These are phyloP conservation scores for Therioaphis trifolii DNA, from an alignment of 2,888 invertebrate genomes.

Conservation along the genomic window DNA sequence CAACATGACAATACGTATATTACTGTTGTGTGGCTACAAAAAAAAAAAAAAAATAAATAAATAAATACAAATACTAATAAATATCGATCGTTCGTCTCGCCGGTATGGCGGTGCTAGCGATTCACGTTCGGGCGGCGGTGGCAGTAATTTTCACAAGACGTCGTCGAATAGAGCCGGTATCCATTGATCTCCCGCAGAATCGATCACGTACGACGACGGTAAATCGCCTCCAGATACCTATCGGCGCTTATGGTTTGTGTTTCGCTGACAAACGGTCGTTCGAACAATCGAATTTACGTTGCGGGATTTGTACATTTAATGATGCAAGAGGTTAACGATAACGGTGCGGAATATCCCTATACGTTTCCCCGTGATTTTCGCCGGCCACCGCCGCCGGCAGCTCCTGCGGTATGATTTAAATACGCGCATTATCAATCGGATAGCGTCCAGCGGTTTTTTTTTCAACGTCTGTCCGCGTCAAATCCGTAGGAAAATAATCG, in stretches of 20 bases:
- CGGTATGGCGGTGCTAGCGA: too few relatives aligned
- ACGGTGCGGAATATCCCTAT: neutral
- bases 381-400: neutral
- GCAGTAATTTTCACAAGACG: too few relatives aligned
- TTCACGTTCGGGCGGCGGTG: too few relatives aligned
- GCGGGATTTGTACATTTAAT: neutral
- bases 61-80: too few relatives aligned
- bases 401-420: constrained; percentile 6
- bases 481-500: constrained; percentile 2
- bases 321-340: neutral
- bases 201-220: too few relatives aligned
- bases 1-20: too few relatives aligned
- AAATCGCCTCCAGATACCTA: too few relatives aligned
- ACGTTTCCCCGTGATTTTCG: neutral
- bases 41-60: too few relatives aligned
- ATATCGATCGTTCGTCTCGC: too few relatives aligned
- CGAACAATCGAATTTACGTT: neutral
- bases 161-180: too few relatives aligned
- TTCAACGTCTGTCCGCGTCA: neutral
- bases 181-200: too few relatives aligned
- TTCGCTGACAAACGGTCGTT: neutral
- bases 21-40: too few relatives aligned
- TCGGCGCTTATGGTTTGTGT: neutral
- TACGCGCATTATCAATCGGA: constrained; percentile 26
- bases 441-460: neutral